These are phyloP conservation scores for Drosophila aldrichi DNA, from an alignment of 2,888 invertebrate species.

Conservation along the genomic window DNA sequence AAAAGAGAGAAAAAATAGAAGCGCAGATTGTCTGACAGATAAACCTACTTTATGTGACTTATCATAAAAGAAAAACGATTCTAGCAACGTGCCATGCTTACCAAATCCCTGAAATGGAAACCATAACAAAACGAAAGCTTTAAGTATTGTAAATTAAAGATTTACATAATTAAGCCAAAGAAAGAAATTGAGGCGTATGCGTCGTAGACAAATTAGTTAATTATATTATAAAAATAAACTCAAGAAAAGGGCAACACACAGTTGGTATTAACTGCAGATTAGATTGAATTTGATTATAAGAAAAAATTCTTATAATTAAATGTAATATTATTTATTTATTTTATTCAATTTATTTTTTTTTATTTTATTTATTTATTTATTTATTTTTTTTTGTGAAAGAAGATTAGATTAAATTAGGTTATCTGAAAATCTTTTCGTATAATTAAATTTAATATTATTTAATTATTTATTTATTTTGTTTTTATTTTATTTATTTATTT, in stretches of 20 bases:
- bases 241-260: background rate
- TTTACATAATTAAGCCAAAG: conserved; percentile 12
- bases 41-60: conserved; percentile 23
- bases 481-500: background rate
- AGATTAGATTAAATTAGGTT: too few species aligned
- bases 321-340: background rate
- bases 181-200: conserved; percentile 6
- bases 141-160: background rate
- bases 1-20: background rate
- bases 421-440: too few species aligned
- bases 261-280: background rate
- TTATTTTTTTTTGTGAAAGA: too few species aligned
- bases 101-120: conserved; percentile 3
- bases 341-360: too few species aligned
- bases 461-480: too few species aligned
- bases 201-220: conserved; percentile 1
- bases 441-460: too few species aligned
- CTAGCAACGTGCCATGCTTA: conserved; percentile 22
- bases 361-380: too few species aligned
- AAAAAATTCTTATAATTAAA: background rate
- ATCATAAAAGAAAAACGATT: conserved; percentile 19
- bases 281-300: background rate
- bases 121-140: conserved; percentile 6
- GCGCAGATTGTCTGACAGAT: conserved; percentile 28
- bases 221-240: background rate